A percentile compares a stretch with the other conserved stretches of the same genome.
Evolutionary conservation across 2,888 invertebrate genomes (phyloP).

Genomic region (Mythimna vitellina): DNA sequence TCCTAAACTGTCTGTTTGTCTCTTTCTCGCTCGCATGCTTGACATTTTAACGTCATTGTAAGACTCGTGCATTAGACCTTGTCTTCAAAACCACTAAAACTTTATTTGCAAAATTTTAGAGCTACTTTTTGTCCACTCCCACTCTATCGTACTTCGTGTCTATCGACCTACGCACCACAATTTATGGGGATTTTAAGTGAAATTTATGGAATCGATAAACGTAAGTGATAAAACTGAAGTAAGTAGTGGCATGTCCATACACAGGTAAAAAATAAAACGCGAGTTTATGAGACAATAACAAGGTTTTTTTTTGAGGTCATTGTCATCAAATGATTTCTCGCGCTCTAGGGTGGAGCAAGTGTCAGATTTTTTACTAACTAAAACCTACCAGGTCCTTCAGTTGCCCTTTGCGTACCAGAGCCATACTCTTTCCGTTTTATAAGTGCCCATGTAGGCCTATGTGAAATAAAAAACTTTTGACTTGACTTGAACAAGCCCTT

Average conservation of each 20-base stretch:
- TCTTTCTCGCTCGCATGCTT: too few species aligned
- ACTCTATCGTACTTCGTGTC: conserved; percentile 41
- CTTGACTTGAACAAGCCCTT: too few species aligned
- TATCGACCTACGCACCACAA: conserved; percentile 46
- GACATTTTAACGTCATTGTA: too few species aligned
- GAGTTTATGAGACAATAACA: background rate
- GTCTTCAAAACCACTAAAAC: background rate
- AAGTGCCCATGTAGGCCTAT: too few species aligned
- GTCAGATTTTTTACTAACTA: too few species aligned
- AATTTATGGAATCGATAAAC: conserved; percentile 59
- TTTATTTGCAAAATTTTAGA: conserved; percentile 12
- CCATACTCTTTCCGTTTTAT: too few species aligned
- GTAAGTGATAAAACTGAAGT: conserved; percentile 29
- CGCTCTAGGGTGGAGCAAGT: background rate
- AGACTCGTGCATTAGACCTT: background rate
- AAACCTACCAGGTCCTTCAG: too few species aligned
- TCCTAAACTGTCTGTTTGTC: too few species aligned
- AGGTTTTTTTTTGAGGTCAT: background rate
- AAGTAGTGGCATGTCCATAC: conserved; percentile 4
- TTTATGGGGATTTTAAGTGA: conserved; percentile 54
- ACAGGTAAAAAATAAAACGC: background rate
- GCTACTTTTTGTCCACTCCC: conserved; percentile 34
- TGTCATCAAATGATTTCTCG: background rate
- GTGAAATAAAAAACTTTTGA: too few species aligned
- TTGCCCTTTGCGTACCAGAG: too few species aligned